Conservation (phyloP, 2,888 invertebrate genomes). For the Cephonodes hylas region DNA sequence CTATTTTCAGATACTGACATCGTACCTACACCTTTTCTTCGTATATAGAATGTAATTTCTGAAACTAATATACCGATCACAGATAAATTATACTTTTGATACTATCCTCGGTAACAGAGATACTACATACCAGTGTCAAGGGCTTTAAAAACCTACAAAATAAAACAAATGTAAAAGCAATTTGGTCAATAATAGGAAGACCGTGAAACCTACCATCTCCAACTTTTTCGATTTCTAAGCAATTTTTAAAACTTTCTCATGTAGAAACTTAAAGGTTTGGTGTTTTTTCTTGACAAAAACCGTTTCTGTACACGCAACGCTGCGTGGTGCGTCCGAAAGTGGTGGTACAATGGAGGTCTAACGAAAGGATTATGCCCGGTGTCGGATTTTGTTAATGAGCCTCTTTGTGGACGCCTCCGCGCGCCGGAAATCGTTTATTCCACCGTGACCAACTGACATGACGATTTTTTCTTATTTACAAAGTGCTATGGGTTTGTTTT, state of each 20-base stretch:
- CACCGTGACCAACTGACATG: conserved; percentile 66
- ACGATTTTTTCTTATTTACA: conserved; percentile 54
- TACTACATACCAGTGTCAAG: no score
- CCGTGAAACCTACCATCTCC: not conserved
- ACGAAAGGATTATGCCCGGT: conserved; percentile 77
- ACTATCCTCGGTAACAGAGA: no score
- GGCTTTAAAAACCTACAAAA: no score
- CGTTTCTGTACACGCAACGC: not conserved
- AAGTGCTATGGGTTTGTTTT: conserved; percentile 50
- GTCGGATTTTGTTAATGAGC: conserved; percentile 69
- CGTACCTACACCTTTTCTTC: no score
- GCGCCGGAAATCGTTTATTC: conserved; percentile 71
- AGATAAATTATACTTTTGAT: no score
- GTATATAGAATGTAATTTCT: no score
- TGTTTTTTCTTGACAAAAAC: not conserved
- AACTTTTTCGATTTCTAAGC: not conserved
- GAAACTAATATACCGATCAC: no score
- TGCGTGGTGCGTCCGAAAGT: not conserved
- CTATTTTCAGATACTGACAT: no score
- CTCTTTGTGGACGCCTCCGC: conserved; percentile 62
- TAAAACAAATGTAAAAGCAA: not conserved
- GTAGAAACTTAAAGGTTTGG: not conserved
- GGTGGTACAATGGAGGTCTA: conserved; percentile 64
- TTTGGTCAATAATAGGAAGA: not conserved
- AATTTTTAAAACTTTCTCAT: not conserved